Base-by-base conservation (phyloP, 2,113 vertebrate genomes). In the Macquaria australasica region DNA sequence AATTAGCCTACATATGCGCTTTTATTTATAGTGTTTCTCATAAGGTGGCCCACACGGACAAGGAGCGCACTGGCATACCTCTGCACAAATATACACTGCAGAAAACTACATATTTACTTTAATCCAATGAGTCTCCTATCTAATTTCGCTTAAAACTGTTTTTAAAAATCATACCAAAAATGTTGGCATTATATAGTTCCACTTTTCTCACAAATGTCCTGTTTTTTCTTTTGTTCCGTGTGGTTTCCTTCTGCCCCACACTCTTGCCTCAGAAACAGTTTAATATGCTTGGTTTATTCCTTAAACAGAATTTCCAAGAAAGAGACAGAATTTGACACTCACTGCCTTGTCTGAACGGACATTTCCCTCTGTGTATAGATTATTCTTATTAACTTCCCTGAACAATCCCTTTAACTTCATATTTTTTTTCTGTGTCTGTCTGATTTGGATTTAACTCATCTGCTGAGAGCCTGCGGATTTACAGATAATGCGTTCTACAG, bases 1-100 rank as follows among this genome's bases (percentile, higher is more conserved):
- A 34, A 71, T 39, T n/a, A 51, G 3, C 4, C 34, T 34, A 34
- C 7, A 23, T 23, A 21, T 8, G 18, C 14, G n/a, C 25, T 50
- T 60, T 64, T 43, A 71, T 81, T 83, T n/a, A 7, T 31, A 60
- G 68, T 25, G 6, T 59, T 48, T 72, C 53, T 41, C 20, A 43
- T 14, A 11, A 18, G 11, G 41, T 71, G 84, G 69, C 73, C 73
- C 80, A 66, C 23, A 11, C 23, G 64, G 28, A 34, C 25, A 12
- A 23, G 37, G 18, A 5, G 71, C 59, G 14, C 51, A 16, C 51
- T 12, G 18, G 4, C 77, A 72, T 86, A 31, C 79, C 71, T 79
- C 28, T 18, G 60, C 83, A 76, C 51, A 1, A 48, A 45, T 0
- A 41, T 0, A 8, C 11, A 8, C 74, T 9, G 41, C 14, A 37